phyloP scores from a whole-genome alignment of 2,888 invertebrate species.

The Torymus aiolomorphi region DNA sequence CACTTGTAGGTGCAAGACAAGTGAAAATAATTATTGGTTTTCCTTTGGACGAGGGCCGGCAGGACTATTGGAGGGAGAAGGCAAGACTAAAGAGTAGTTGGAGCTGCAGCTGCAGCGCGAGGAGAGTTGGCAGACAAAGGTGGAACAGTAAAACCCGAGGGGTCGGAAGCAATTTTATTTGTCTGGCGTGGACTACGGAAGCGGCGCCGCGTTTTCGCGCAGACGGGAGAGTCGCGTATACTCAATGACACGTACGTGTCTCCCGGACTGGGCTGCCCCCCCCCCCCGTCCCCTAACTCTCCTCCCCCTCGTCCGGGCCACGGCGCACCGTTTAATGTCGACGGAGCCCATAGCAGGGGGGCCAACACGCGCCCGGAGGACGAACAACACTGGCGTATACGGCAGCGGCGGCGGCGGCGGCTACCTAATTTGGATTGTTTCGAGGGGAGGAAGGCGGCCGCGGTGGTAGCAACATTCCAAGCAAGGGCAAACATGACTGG shows the following conservation, averaged over 20 bases:
- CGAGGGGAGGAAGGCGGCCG: background rate
- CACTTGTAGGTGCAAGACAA: background rate
- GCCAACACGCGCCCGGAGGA: background rate
- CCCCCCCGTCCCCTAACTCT: background rate
- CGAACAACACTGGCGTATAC: background rate
- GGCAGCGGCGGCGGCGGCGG: no score
- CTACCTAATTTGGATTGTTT: conserved; percentile 49
- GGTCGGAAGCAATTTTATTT: conserved; percentile 24
- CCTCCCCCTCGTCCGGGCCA: no score
- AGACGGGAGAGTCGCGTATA: background rate
- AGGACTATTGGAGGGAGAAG: background rate
- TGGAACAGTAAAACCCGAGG: no score
- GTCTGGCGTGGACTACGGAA: conserved; percentile 21
- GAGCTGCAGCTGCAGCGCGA: background rate
- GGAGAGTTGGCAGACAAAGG: no score
- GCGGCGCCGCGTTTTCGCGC: background rate
- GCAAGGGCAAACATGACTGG: conserved; percentile 38
- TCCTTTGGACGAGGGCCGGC: background rate
- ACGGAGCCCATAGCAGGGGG: no score
- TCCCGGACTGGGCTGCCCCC: no score
- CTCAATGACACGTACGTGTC: conserved; percentile 13
- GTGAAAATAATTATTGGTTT: conserved; percentile 22
- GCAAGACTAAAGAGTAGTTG: conserved; percentile 13
- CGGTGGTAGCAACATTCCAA: conserved; percentile 25
- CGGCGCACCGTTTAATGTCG: background rate